Evolutionary conservation across 2,797 vertebrate genomes (phyloP), one percentile per base, ranked within the genome.

Genomic region (Pseudochaenichthys georgianus): DNA sequence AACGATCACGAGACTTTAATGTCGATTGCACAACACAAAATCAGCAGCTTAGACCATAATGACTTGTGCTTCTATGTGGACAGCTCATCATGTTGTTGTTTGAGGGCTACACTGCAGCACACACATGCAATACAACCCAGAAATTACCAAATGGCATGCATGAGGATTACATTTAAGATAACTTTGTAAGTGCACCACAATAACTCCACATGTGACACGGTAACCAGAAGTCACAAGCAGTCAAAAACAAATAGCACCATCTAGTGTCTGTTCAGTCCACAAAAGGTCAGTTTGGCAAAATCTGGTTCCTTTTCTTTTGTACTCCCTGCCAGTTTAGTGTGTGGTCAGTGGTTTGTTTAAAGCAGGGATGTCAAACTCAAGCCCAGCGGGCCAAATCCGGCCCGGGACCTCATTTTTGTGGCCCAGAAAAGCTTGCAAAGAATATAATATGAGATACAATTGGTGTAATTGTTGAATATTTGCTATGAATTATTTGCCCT

Each of bases 191-290:
- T 21, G 46, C 23, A 16, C 54, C 23, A 65, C 19, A 54, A 15
- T 54, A 15, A 70, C 51, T 13, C 6, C 23, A 23, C 13, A 41
- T n/a, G 42, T 70, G 45, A 34, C 43, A 50, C 23, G 13, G n/a
- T 63, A 43, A 41, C 1, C 6, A 16, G 51, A 9, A 31, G 6
- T 52, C 13, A 57, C 1, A 47, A 64, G 43, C 28, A 75, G 68
- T 50, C 31, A 28, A 66, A 90, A 82, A 28, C 64, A 74, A 91
- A 88, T 64, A 89, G 75, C 88, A 34, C 90, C 93, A 93, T 90
- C 94, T 94, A 89, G 90, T 88, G 94, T 77, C n/a, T n/a, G n/a
- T n/a, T 53, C 9, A 13, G 38, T 15, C 2, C 17, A 11, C 31
- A 69, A 50, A 70, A 48, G 45, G 7, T 47, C 16, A 34, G 19